Conservation (phyloP, 2,113 vertebrate genomes). For the Montifringilla adamsi region DNA sequence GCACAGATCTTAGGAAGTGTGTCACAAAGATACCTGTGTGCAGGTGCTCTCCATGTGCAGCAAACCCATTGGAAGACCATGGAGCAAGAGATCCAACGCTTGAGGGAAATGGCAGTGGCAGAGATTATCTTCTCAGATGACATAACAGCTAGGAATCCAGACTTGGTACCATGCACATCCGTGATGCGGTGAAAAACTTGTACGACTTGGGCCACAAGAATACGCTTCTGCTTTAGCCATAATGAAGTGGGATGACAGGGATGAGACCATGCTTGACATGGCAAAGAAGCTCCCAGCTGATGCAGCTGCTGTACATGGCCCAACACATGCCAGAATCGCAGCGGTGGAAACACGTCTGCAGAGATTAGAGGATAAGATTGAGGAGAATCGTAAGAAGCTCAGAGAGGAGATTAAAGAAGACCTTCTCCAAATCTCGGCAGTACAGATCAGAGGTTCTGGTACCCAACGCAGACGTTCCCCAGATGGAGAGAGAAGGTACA, state of each 20-base stretch:
- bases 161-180: background rate
- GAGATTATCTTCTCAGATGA: background rate
- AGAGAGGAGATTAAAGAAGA: background rate
- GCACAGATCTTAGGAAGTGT: too few relatives aligned
- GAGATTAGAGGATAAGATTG: background rate
- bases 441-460: background rate
- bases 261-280: accelerated
- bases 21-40: too few relatives aligned
- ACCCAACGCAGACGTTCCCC: accelerated
- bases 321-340: background rate
- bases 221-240: background rate
- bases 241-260: accelerated
- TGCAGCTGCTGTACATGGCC: background rate
- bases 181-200: background rate
- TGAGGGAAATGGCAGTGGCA: background rate
- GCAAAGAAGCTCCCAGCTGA: accelerated
- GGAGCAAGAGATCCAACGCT: background rate
- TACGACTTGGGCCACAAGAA: background rate
- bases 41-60: background rate
- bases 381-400: background rate
- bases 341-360: background rate
- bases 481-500: background rate
- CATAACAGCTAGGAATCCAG: background rate
- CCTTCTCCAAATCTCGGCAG: background rate
- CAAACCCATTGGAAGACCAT: background rate